Conservation (phyloP, 2,113 vertebrate genomes). For the Trogon surrucura region DNA sequence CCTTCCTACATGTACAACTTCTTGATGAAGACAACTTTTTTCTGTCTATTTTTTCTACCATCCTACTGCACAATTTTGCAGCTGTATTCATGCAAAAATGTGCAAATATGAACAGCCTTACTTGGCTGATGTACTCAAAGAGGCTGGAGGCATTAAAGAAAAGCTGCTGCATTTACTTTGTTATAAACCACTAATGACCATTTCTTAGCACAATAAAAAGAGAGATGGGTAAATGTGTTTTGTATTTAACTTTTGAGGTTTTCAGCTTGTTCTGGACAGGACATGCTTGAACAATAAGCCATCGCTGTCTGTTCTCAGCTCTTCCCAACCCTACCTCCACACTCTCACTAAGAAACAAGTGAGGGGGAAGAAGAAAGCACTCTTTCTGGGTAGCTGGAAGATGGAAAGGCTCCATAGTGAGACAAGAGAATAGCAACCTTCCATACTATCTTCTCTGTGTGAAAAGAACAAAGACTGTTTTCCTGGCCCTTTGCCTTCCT, state of each 20-base stretch:
- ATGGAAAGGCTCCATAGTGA: background rate
- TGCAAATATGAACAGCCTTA: background rate
- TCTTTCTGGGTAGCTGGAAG: background rate
- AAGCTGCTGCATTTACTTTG: background rate
- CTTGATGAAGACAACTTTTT: background rate
- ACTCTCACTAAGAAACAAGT: background rate
- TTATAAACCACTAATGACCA: background rate
- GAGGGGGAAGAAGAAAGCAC: background rate
- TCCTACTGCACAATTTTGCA: background rate
- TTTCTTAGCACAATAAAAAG: background rate
- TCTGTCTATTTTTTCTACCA: background rate
- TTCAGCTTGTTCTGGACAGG: background rate
- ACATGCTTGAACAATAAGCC: background rate
- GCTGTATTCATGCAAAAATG: background rate
- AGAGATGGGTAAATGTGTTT: background rate
- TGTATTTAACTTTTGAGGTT: background rate
- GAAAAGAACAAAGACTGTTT: slow-evolving; percentile 39
- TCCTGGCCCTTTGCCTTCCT: slow-evolving; percentile 26
- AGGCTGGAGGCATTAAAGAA: background rate
- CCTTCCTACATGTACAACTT: background rate
- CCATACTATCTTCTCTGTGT: background rate
- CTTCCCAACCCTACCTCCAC: background rate
- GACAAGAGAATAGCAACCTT: slow-evolving; percentile 15
- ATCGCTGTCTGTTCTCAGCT: background rate
- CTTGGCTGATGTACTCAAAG: background rate